Percentiles rank a stretch among this genome's conserved stretches.
Conservation (phyloP, 2,888 invertebrate species). For the Calliphora vomitoria region DNA sequence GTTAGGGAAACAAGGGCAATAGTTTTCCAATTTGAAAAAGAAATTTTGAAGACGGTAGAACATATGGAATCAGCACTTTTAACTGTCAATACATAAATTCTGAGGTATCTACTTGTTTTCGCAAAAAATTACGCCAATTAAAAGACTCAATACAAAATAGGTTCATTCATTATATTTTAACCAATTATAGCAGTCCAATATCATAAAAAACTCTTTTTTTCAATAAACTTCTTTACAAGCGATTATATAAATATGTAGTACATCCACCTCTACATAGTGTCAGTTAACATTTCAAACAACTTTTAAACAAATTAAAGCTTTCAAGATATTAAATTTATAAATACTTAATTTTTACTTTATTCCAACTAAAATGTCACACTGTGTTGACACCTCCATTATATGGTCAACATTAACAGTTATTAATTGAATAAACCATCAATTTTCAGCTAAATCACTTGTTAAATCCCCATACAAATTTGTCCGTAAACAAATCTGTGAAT, state of each 20-base stretch:
- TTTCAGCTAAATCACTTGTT: slow-evolving; percentile 49
- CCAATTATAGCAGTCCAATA: no score
- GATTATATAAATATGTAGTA: not conserved
- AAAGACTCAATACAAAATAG: no score
- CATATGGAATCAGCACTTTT: no score
- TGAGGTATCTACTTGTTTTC: no score
- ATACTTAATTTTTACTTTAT: not conserved
- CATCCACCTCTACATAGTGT: not conserved
- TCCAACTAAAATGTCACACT: slow-evolving; percentile 28
- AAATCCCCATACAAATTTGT: slow-evolving; percentile 42
- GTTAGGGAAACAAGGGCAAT: no score
- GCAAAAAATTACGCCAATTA: no score
- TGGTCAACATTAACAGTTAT: slow-evolving; percentile 32
- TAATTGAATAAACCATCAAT: slow-evolving; percentile 63
- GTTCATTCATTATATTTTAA: no score
- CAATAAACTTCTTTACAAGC: not conserved
- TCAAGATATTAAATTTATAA: not conserved
- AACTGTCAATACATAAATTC: no score
- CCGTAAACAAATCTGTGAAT: slow-evolving; percentile 31
- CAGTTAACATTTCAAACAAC: slow-evolving; percentile 23
- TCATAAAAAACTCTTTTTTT: no score
- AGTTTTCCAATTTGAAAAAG: no score
- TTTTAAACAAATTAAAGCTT: not conserved
- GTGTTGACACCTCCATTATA: slow-evolving; percentile 48
- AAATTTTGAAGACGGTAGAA: no score